These are phyloP conservation scores for Geotrypetes seraphini DNA, from an alignment of 2,797 vertebrate species.

Conservation along the genomic window DNA sequence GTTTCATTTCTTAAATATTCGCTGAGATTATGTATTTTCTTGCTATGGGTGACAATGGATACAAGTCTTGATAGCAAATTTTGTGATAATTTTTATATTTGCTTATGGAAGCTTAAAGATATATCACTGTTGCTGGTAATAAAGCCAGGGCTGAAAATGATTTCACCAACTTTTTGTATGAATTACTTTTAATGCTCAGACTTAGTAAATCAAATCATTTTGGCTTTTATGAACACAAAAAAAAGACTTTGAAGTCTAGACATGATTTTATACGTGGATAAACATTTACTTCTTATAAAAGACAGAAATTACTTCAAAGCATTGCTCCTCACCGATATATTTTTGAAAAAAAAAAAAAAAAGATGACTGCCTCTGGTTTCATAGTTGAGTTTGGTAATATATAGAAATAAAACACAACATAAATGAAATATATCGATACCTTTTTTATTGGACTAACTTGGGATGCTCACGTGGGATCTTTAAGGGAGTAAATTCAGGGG, in stretches of 20 bases:
- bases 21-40: not conserved
- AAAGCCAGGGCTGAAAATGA: not conserved
- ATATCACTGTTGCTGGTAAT: not conserved
- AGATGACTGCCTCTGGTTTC: too few relatives aligned
- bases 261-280: not conserved
- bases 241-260: slow-evolving; percentile 8
- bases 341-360: not conserved
- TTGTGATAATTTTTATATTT: not conserved
- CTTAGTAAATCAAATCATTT: not conserved
- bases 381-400: too few relatives aligned
- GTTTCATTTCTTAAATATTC: not conserved
- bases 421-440: too few relatives aligned
- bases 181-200: not conserved
- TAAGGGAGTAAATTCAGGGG: too few relatives aligned
- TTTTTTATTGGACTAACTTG: too few relatives aligned
- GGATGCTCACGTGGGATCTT: too few relatives aligned
- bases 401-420: too few relatives aligned
- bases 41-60: not conserved
- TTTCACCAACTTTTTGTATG: not conserved
- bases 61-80: not conserved
- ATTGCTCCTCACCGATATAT: not conserved
- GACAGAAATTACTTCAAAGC: not conserved
- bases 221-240: not conserved
- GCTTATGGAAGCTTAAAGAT: not conserved
- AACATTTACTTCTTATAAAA: not conserved